Evolutionary conservation across 2,888 invertebrate genomes (phyloP).

Genomic region (Trisateles emortualis): DNA sequence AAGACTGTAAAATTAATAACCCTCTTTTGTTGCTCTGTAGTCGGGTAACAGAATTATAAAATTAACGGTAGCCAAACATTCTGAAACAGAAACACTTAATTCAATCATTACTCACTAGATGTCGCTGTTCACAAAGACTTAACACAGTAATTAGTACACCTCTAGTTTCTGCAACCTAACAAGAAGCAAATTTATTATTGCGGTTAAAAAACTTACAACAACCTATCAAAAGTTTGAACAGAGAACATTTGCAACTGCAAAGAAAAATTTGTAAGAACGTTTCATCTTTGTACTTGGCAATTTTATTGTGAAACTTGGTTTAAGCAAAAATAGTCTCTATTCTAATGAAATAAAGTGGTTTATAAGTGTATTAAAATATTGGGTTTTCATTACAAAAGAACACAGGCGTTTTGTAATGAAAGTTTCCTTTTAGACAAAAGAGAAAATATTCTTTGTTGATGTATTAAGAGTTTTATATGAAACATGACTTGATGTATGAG

Average conservation of each 20-base stretch:
- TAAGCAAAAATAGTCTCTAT: constrained; percentile 16
- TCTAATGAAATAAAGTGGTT: not conserved
- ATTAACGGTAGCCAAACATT: not conserved
- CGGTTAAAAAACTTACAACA: not conserved
- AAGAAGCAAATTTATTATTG: constrained; percentile 18
- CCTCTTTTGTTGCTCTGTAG: too few relatives aligned
- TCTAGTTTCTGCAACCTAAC: constrained; percentile 11
- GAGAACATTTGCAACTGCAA: constrained; percentile 15
- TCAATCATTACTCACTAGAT: constrained; percentile 12
- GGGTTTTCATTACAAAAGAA: constrained; percentile 27
- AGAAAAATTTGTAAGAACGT: constrained; percentile 22
- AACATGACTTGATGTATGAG: constrained; percentile 9
- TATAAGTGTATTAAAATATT: constrained; percentile 1
- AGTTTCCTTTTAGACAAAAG: constrained; percentile 30
- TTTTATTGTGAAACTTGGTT: not conserved
- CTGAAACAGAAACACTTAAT: constrained; percentile 1
- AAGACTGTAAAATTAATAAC: too few relatives aligned
- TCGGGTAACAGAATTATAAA: too few relatives aligned
- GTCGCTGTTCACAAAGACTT: constrained; percentile 11
- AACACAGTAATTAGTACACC: constrained; percentile 34
- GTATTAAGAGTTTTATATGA: constrained; percentile 18
- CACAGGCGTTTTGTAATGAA: constrained; percentile 30
- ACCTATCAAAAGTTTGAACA: not conserved
- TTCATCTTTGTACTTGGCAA: constrained; percentile 26
- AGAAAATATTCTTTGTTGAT: constrained; percentile 22